Evolutionary conservation across 2,888 invertebrate genomes (phyloP).

Genomic region (Diplolepis rosae): DNA sequence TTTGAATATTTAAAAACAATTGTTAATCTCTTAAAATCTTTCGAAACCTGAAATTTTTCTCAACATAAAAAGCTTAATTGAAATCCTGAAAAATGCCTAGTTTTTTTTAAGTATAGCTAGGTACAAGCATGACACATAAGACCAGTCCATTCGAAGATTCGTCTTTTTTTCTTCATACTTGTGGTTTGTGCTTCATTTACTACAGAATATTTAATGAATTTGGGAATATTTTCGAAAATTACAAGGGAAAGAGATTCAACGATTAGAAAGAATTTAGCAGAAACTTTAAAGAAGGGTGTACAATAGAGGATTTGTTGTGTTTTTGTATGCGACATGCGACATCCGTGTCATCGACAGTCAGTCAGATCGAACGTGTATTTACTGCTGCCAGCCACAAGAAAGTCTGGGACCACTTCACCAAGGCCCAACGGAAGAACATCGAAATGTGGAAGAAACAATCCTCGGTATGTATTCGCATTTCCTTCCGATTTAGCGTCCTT

Average conservation of each 20-base stretch:
- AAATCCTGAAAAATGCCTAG: no score
- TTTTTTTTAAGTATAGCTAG: no score
- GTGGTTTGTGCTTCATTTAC: background rate
- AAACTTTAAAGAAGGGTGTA: conserved; percentile 63
- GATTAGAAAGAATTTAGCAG: conserved; percentile 45
- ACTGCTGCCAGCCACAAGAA: conserved; percentile 96
- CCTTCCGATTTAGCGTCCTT: conserved; percentile 39
- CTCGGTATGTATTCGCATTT: conserved; percentile 81
- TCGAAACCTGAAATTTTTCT: no score
- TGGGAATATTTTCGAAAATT: conserved; percentile 30
- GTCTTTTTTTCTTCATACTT: background rate
- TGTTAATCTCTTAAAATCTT: no score
- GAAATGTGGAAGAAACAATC: conserved; percentile 98
- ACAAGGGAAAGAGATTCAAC: conserved; percentile 45
- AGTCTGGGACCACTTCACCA: conserved; percentile 99
- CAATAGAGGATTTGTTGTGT: conserved; percentile 74
- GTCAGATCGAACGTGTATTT: conserved; percentile 99
- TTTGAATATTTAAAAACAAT: no score
- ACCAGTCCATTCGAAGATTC: background rate
- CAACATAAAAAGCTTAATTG: no score
- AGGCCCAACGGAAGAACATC: conserved; percentile 98
- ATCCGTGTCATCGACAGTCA: conserved; percentile 82
- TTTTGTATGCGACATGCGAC: conserved; percentile 74
- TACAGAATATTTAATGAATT: conserved; percentile 4
- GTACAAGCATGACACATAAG: background rate